phyloP scores from a whole-genome alignment of 2,888 invertebrate species.

The Cylindroiulus punctatus region DNA sequence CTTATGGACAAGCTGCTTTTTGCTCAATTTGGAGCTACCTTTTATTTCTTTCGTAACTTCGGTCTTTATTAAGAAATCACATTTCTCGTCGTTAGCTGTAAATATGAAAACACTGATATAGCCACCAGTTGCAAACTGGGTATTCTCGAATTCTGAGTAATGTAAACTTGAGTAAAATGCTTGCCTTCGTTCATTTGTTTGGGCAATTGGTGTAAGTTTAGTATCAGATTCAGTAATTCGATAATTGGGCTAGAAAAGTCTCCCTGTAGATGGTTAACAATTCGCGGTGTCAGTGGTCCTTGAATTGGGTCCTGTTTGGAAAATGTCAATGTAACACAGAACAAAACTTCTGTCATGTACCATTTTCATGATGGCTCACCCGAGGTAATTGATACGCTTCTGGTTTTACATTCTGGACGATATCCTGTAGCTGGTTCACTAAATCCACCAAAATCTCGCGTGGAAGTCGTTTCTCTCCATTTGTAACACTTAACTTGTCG shows the following conservation, averaged over 20 bases:
- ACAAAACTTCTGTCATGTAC: neutral
- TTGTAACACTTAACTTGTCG: slow-evolving; percentile 55
- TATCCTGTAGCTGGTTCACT: slow-evolving; percentile 54
- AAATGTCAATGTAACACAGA: neutral
- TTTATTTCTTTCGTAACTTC: slow-evolving; percentile 40
- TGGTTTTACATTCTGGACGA: slow-evolving; percentile 39
- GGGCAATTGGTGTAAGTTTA: slow-evolving; percentile 31
- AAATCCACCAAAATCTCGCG: slow-evolving; percentile 55
- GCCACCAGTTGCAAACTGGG: neutral
- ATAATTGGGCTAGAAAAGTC: slow-evolving; percentile 40
- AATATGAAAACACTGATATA: neutral
- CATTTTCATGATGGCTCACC: neutral
- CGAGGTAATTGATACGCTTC: slow-evolving; percentile 16
- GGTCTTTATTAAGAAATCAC: slow-evolving; percentile 31
- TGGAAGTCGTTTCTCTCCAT: slow-evolving; percentile 56
- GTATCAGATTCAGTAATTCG: slow-evolving; percentile 44
- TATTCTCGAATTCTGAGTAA: neutral
- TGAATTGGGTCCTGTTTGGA: slow-evolving; percentile 8
- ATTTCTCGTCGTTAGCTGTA: slow-evolving; percentile 42
- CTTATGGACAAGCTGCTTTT: neutral
- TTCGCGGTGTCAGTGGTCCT: slow-evolving; percentile 44
- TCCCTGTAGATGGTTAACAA: slow-evolving; percentile 50
- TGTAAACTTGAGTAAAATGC: neutral
- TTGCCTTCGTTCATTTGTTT: neutral
- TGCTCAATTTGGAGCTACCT: neutral